phyloP scores from a whole-genome alignment of 2,113 vertebrate species.

The Antennarius striatus region DNA sequence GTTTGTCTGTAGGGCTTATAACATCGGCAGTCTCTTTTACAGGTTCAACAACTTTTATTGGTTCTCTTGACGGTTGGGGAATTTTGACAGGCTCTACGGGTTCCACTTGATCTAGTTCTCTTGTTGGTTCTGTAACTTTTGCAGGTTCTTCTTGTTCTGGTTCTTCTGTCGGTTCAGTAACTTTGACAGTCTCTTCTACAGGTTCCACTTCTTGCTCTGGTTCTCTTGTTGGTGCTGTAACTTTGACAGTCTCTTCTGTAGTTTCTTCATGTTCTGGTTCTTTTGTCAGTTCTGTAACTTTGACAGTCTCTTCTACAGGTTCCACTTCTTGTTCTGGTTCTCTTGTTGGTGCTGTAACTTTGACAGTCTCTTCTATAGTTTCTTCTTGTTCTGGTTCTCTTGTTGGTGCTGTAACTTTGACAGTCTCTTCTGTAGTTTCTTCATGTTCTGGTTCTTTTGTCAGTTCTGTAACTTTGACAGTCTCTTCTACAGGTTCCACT shows the following conservation, averaged over 20 bases:
- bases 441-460: not conserved
- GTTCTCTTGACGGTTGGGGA: not conserved
- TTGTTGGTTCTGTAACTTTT: too few relatives aligned
- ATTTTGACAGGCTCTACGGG: not conserved
- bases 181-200: not conserved
- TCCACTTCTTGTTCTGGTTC: not conserved
- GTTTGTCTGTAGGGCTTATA: too few relatives aligned
- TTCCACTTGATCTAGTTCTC: not conserved
- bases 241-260: not conserved
- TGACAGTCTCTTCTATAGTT: not conserved
- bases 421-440: not conserved
- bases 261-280: not conserved
- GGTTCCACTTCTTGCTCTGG: not conserved
- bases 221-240: not conserved
- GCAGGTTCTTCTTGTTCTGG: not conserved
- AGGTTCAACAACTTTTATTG: constrained; percentile 10
- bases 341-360: not conserved
- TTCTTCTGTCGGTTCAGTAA: not conserved
- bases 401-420: not conserved
- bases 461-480: not conserved
- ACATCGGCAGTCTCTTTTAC: too few relatives aligned
- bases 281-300: too few relatives aligned
- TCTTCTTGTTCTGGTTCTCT: not conserved
- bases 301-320: not conserved
- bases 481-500: too few relatives aligned